Evolutionary conservation across 1,140 invertebrate species (phyloP).

Genomic region (Choristoneura fumiferana): DNA sequence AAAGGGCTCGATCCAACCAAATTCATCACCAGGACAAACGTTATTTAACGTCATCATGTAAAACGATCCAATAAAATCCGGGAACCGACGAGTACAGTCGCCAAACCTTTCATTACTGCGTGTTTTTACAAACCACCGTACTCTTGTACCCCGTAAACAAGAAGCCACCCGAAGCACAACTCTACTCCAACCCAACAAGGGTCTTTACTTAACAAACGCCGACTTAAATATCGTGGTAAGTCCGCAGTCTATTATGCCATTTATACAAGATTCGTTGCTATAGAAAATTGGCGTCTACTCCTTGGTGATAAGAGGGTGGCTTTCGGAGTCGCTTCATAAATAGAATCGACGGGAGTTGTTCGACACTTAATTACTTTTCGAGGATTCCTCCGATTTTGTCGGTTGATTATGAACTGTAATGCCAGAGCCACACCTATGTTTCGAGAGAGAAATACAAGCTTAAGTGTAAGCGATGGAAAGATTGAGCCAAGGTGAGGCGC

Average conservation of each 20-base stretch:
- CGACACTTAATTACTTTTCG: slow-evolving; percentile 17
- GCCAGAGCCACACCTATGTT: neutral
- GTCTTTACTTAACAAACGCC: neutral
- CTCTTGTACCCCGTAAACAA: neutral
- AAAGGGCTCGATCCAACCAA: neutral
- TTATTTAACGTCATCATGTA: neutral
- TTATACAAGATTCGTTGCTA: neutral
- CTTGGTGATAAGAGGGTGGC: neutral
- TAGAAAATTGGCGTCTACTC: neutral
- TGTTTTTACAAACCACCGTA: slow-evolving; percentile 1
- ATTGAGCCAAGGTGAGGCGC: too few species aligned
- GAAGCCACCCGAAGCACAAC: neutral
- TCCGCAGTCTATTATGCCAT: slow-evolving; percentile 1
- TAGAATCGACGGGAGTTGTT: slow-evolving; percentile 14
- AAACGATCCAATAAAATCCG: slow-evolving; percentile 4
- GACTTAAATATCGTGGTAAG: neutral
- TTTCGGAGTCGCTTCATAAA: neutral
- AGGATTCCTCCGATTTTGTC: neutral
- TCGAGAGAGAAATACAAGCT: too few species aligned
- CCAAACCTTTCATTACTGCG: slow-evolving; percentile 16
- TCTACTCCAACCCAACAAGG: neutral
- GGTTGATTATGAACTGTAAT: slow-evolving; percentile 1
- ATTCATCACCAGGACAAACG: slow-evolving; percentile 4
- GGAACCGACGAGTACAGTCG: neutral
- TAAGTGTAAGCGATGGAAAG: too few species aligned